Base-by-base conservation (phyloP, 2,888 invertebrate genomes). In the Syrista parreyssii region DNA sequence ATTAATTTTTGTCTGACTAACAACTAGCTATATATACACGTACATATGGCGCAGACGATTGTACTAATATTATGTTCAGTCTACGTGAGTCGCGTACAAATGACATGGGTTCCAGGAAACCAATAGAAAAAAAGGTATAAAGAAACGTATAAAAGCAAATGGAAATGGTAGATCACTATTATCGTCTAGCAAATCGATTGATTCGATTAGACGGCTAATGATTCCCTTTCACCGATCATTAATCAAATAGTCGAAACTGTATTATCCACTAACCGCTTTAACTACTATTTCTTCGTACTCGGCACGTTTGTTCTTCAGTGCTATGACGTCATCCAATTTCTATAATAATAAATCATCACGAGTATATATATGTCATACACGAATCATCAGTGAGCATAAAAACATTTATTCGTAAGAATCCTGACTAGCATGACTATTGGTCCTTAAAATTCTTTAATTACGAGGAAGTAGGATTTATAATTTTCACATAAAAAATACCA, bases 231-330 rank as follows among this genome's bases (percentile, higher is more conserved):
- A 33, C 71, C 31, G 23, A 32, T 71, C 71, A 71, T 71, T 32
- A 71, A 71, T 71, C 71, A 33, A 31, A 71, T 32, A 33, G 32
- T 71, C 71, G 11, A 71, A 71, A 71, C 12, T 12, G 33, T 32
- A 33, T 71, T 71, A 71, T 76, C 34, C 74, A 87, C 88, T 82
- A 77, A 91, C 91, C 77, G 85, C 86, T 85, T 89, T 89, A 35
- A 89, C 79, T 1, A 91, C 85, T 33, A 86, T 82, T 74, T 89
- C 87, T 75, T 91, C 89, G 75, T 89, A 91, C 75, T 90, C 89
- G 0, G 80, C 72, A 9, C 88, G 87, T 78, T 91, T 89, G 73
- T 87, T 88, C 74, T 86, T 90, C 77, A 91, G 73, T 34, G 82
- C 81, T 31, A 86, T 80, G 11, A 91, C 84, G 55, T 88, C 87